Conservation (phyloP, 1,140 invertebrate species). For the Leptonema lineaticorne region DNA sequence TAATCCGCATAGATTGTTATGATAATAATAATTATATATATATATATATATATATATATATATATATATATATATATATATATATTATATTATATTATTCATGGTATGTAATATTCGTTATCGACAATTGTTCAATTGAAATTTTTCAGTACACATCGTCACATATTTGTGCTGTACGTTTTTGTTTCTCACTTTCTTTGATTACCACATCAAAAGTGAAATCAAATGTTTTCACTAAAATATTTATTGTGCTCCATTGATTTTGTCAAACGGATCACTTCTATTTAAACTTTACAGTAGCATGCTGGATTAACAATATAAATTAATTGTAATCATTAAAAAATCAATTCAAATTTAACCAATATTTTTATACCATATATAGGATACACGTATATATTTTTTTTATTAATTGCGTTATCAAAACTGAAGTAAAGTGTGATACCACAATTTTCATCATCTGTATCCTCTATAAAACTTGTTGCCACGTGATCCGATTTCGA, state of each 20-base stretch:
- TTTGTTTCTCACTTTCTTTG: conserved; percentile 17
- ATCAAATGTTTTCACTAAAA: conserved; percentile 11
- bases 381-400: too few relatives aligned
- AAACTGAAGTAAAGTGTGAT: too few relatives aligned
- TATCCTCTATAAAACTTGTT: too few relatives aligned
- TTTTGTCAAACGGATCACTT: conserved; percentile 5
- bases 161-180: neutral
- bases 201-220: conserved; percentile 18
- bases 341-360: too few relatives aligned
- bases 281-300: neutral
- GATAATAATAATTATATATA: neutral
- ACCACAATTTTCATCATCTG: too few relatives aligned
- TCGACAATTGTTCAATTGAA: conserved; percentile 1
- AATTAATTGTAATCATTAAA: too few relatives aligned
- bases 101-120: too few relatives aligned
- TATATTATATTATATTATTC: neutral
- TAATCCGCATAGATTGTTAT: too few relatives aligned
- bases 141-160: neutral
- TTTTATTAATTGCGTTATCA: too few relatives aligned
- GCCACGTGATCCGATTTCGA: too few relatives aligned
- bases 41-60: neutral
- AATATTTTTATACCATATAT: too few relatives aligned
- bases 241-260: conserved; percentile 6
- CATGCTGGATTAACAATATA: neutral
- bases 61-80: neutral